phyloP scores from a whole-genome alignment of 1,140 invertebrate genomes.

The Drosophila malerkotliana region DNA sequence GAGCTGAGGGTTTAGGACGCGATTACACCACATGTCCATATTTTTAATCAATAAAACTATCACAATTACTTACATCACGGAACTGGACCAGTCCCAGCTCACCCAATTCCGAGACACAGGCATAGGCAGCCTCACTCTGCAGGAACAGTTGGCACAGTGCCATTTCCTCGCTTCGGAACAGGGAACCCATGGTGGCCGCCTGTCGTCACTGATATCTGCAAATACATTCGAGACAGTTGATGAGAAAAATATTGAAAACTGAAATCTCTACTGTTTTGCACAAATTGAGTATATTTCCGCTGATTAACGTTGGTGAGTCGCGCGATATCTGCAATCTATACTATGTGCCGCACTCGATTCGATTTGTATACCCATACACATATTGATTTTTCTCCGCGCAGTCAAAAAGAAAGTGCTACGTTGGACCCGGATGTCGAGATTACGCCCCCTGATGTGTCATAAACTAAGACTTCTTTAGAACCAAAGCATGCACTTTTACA shows the following conservation, averaged over 20 bases:
- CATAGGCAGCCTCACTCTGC: slow-evolving; percentile 95
- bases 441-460: neutral
- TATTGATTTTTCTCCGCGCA: slow-evolving; percentile 45
- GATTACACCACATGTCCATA: neutral
- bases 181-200: slow-evolving; percentile 86
- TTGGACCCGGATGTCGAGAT: slow-evolving; percentile 34
- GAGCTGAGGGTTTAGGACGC: slow-evolving; percentile 85
- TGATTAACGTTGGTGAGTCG: slow-evolving; percentile 6
- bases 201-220: slow-evolving; percentile 27
- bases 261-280: slow-evolving; percentile 18
- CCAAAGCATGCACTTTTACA: neutral
- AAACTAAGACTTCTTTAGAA: neutral
- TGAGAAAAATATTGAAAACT: neutral
- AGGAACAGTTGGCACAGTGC: slow-evolving; percentile 94
- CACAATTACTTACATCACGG: slow-evolving; percentile 90
- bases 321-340: slow-evolving; percentile 40
- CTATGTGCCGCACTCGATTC: slow-evolving; percentile 21
- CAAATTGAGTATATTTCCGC: slow-evolving; percentile 5
- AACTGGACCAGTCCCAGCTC: slow-evolving; percentile 96
- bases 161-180: slow-evolving; percentile 96
- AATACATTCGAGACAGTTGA: neutral
- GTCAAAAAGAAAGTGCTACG: slow-evolving; percentile 49
- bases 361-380: slow-evolving; percentile 42
- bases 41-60: neutral
- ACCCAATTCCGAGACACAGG: slow-evolving; percentile 94